Percentiles rank a stretch among this genome's conserved stretches.
These are phyloP conservation scores for Deilephila porcellus DNA, from an alignment of 2,888 invertebrate genomes.

Conservation along the genomic window DNA sequence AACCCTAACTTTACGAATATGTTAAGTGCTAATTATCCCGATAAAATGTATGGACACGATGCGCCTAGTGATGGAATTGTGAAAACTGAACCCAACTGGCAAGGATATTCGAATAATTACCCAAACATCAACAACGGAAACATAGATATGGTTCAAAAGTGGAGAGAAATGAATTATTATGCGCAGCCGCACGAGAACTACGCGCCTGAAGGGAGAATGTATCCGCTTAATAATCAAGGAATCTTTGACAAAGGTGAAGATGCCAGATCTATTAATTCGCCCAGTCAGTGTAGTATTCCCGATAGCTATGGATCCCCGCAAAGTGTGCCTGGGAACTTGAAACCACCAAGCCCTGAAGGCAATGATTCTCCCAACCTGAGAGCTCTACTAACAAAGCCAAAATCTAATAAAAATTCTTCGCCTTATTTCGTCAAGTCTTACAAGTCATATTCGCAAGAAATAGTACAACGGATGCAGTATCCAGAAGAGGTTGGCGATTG, in stretches of 20 bases:
- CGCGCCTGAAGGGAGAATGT: slow-evolving; percentile 58
- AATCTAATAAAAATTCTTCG: slow-evolving; percentile 55
- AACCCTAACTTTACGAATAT: slow-evolving; percentile 61
- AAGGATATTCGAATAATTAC: slow-evolving; percentile 61
- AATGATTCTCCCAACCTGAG: slow-evolving; percentile 85
- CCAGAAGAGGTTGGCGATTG: slow-evolving; percentile 61
- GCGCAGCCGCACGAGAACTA: slow-evolving; percentile 63
- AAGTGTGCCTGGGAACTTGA: slow-evolving; percentile 62
- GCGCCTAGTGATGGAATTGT: slow-evolving; percentile 54
- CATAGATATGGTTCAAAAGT: slow-evolving; percentile 67
- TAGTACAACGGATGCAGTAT: slow-evolving; percentile 62
- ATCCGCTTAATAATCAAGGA: slow-evolving; percentile 41
- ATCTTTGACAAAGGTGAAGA: slow-evolving; percentile 59
- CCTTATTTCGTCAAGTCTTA: slow-evolving; percentile 63
- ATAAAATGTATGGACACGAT: slow-evolving; percentile 55
- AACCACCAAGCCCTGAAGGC: slow-evolving; percentile 61
- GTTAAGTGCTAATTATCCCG: slow-evolving; percentile 51
- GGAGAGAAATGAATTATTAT: slow-evolving; percentile 71
- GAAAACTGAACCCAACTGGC: slow-evolving; percentile 72
- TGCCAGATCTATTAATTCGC: slow-evolving; percentile 64
- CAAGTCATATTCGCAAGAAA: slow-evolving; percentile 63
- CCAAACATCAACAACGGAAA: slow-evolving; percentile 56
- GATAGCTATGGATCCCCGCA: slow-evolving; percentile 75
- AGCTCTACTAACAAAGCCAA: slow-evolving; percentile 80
- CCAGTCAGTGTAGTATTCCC: slow-evolving; percentile 68